Evolutionary conservation across 2,888 invertebrate species (phyloP).

Genomic region (Diloba caeruleocephala): DNA sequence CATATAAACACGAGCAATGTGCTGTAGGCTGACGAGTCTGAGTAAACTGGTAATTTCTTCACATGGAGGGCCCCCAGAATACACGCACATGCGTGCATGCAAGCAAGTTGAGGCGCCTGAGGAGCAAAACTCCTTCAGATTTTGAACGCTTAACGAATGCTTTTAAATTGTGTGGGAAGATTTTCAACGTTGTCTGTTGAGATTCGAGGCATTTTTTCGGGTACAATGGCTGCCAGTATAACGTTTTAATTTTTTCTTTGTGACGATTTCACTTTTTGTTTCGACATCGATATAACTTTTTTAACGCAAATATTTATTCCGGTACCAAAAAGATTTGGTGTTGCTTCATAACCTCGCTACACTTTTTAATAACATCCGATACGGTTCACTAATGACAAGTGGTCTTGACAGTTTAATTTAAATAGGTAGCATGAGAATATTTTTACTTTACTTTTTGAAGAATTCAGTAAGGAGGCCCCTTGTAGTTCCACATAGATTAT

Average conservation of each 20-base stretch:
- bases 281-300: background rate
- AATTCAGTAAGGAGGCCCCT: too few relatives aligned
- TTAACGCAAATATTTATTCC: background rate
- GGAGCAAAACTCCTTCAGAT: conserved; percentile 46
- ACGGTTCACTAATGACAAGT: conserved; percentile 22
- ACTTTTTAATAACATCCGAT: conserved; percentile 4
- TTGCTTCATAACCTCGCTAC: conserved; percentile 10
- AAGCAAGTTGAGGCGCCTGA: conserved; percentile 39
- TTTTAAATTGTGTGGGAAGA: conserved; percentile 50
- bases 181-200: conserved; percentile 50
- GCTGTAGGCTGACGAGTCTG: conserved; percentile 39
- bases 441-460: too few relatives aligned
- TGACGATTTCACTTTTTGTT: conserved; percentile 29
- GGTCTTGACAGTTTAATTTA: too few relatives aligned
- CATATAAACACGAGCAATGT: conserved; percentile 13
- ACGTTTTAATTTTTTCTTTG: conserved; percentile 7
- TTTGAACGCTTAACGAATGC: conserved; percentile 48
- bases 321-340: conserved; percentile 1
- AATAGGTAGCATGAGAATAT: conserved; percentile 15
- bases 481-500: too few relatives aligned
- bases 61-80: conserved; percentile 33
- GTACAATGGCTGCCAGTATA: conserved; percentile 13
- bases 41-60: conserved; percentile 49
- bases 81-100: conserved; percentile 58
- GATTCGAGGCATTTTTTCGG: conserved; percentile 39